Evolutionary conservation across 1,140 invertebrate genomes (phyloP), one percentile per base, ranked within the genome.

Genomic region (Bombus turneri): DNA sequence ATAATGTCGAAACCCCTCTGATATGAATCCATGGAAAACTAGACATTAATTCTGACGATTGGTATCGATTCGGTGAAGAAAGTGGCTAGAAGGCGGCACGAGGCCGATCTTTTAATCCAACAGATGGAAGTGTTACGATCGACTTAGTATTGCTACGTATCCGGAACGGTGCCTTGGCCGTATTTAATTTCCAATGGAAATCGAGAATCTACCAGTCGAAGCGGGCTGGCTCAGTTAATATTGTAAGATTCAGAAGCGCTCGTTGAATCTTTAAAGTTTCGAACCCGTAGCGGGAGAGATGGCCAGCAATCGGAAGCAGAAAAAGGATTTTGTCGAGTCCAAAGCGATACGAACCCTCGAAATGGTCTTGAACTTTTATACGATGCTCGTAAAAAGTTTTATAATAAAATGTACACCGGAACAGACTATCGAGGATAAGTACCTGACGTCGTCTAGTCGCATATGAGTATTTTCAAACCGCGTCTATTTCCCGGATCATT

Each of bases 381-480:
- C 86, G 90, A 87, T 90, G 82, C 86, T 91, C 90, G 75, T 92
- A 92, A 92, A 91, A 92, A 92, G 85, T 88, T 92, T 92, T 91
- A 92, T 91, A 91, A 92, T 84, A 86, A 88, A 91, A 72, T 83
- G 84, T 80, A 77, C 77, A 88, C 41, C 68, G 13, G 37, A 66
- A 28, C 39, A 28, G 28, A 41, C 39, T n/a, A 74, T 81, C 37
- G 39, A 13, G 39, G 28, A 31, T 73, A 68, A 53, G 39, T 83
- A 66, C 18, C 34, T 22, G 59, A 64, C 62, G 28, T 87, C 75
- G 78, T 82, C 68, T 85, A 28, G 53, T n/a, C 72, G 47, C 34
- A 34, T 64, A 64, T 39, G 64, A 72, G 53, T 25, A 25, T 37
- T 15, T 18, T 73, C 59, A n/a, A 37, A 73, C 64, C n/a, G 53